Evolutionary conservation across 2,113 vertebrate genomes (phyloP).

Genomic region (Tychaedon coryphoeus): DNA sequence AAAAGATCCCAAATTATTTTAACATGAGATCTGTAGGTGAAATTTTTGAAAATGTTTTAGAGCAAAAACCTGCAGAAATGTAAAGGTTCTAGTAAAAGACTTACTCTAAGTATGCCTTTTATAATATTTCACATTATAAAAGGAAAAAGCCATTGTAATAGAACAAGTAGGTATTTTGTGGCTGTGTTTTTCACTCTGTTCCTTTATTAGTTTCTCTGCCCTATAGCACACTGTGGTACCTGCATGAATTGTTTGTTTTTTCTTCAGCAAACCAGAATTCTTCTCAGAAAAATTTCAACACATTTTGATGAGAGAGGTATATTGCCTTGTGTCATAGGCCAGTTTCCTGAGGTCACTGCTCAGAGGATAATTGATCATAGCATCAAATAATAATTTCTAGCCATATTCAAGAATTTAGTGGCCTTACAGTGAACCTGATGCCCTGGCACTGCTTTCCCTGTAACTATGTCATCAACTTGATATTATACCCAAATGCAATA

Average conservation of each 20-base stretch:
- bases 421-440: neutral
- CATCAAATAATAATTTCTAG: neutral
- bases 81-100: neutral
- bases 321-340: neutral
- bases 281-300: neutral
- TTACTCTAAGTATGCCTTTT: neutral
- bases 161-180: neutral
- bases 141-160: neutral
- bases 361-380: neutral
- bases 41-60: neutral
- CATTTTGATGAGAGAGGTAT: neutral
- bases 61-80: neutral
- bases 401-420: neutral
- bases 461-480: neutral
- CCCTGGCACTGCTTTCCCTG: neutral
- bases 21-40: neutral
- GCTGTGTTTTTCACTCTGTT: neutral
- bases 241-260: neutral
- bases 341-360: neutral
- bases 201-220: neutral
- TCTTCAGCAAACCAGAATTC: neutral
- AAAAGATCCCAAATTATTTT: constrained; percentile 35
- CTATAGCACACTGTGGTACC: neutral
- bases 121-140: neutral
- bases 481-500: neutral